Evolutionary conservation across 2,113 vertebrate species (phyloP).

Genomic region (Corythornis vintsioides): DNA sequence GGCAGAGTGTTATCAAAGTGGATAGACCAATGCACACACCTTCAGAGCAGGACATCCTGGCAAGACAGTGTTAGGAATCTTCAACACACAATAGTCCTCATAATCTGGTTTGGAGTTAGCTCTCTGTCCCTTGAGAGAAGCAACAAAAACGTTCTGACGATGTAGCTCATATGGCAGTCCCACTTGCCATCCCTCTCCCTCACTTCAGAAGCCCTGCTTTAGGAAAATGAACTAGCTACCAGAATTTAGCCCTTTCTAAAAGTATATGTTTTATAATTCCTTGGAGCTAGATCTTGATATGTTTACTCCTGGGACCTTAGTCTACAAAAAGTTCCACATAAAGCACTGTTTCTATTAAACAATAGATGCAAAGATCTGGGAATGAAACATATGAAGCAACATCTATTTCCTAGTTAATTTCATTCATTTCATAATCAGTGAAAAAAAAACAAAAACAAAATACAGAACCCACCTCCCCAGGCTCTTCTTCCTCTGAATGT

Average conservation of each 20-base stretch:
- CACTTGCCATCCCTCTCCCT: background rate
- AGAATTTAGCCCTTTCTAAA: background rate
- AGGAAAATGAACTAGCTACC: background rate
- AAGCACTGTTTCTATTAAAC: background rate
- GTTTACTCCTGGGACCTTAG: background rate
- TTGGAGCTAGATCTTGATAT: background rate
- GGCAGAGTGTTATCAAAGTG: background rate
- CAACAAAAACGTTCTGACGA: background rate
- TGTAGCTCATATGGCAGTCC: background rate
- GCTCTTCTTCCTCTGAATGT: background rate
- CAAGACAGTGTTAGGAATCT: background rate
- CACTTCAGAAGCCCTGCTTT: background rate
- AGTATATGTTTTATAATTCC: background rate
- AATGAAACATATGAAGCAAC: background rate
- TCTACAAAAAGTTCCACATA: background rate
- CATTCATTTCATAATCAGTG: background rate
- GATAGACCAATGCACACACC: background rate
- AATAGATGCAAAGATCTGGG: background rate
- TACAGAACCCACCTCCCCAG: background rate
- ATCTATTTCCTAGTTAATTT: conserved; percentile 6
- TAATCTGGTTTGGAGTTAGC: background rate
- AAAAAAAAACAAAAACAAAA: conserved; percentile 7
- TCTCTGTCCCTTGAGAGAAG: background rate
- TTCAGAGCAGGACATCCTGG: background rate
- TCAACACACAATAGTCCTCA: background rate